Base-by-base conservation (phyloP, 2,113 vertebrate genomes). In the Cololabis saira region DNA sequence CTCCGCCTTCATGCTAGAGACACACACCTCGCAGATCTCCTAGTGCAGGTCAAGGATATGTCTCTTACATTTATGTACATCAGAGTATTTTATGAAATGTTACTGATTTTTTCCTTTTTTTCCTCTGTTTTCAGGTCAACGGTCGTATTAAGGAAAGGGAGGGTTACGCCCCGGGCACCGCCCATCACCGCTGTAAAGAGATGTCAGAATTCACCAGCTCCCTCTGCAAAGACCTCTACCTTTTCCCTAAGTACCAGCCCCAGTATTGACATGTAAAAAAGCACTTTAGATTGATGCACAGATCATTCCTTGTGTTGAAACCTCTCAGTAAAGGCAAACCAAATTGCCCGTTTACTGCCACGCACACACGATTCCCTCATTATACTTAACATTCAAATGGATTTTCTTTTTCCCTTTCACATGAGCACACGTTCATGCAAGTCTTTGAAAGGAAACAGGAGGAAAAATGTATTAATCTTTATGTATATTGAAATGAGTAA, bases 201-300 rank as follows among this genome's bases (percentile, higher is more conserved):
- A 99, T 99, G 98, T 98, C 98, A 0, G 98, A 99, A 83, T 99
- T 97, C 80, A 95, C 94, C 59, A 99, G 97, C 90, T 98, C 97
- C 0, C 92, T 99, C 61, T 98, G 97, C 89, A 95, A 61, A 67
- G 94, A 95, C 68, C 94, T 99, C 85, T 99, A 94, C 90, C 88
- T 99, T 45, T 99, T 98, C 82, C 98, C 98, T 14, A 98, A 97
- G 54, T 91, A 92, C 84, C 90, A 92, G 67, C 81, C 88, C 21
- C 78, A 84, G 74, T 90, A 77, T 80, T 91, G 81, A 90, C 21
- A 61, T 16, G 30, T 59, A 57, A 33, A 63, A 44, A 79, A 22
- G 49, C 44, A 67, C 76, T 47, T 33, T 57, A 63, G 33, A 66
- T 27, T 12, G 55, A 65, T 61, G 66, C 83, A 66, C 57, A 56